Conservation (phyloP, 2,797 vertebrate genomes). For the Eulemur mongoz region DNA sequence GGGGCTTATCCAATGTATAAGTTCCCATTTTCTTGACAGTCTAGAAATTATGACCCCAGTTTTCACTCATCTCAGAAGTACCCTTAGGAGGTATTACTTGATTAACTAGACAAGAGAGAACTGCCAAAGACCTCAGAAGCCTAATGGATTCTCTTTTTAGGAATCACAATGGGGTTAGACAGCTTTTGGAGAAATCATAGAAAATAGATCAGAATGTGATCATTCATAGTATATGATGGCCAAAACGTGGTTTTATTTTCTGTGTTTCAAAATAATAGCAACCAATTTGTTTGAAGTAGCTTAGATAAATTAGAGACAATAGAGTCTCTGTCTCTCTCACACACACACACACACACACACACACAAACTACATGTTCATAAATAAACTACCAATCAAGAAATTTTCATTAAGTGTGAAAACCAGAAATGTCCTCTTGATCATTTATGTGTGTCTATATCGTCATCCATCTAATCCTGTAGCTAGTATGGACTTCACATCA, state of each 20-base stretch:
- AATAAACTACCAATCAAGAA: conserved; percentile 16
- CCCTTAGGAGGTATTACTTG: conserved; percentile 74
- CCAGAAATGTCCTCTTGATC: conserved; percentile 7
- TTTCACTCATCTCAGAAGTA: conserved; percentile 74
- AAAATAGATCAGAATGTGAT: conserved; percentile 45
- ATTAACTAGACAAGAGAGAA: conserved; percentile 76
- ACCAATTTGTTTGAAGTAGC: background rate
- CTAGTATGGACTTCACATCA: background rate
- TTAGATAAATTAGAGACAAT: conserved; percentile 44
- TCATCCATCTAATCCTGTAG: conserved; percentile 16
- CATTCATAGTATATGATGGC: conserved; percentile 3
- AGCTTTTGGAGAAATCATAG: conserved; percentile 48
- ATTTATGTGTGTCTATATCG: background rate
- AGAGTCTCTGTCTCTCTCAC: background rate
- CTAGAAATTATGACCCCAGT: conserved; percentile 59
- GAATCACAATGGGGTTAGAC: background rate
- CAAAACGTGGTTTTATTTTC: conserved; percentile 66
- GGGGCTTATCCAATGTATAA: background rate
- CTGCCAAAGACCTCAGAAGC: conserved; percentile 64
- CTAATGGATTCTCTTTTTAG: conserved; percentile 60
- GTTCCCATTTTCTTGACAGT: conserved; percentile 59
- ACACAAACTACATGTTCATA: background rate
- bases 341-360: too few species aligned
- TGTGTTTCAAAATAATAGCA: conserved; percentile 16
- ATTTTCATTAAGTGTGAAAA: conserved; percentile 18